Percentiles rank a stretch among this genome's conserved stretches.
Evolutionary conservation across 2,797 vertebrate species (phyloP).

Genomic region (Onychomys arenicola): DNA sequence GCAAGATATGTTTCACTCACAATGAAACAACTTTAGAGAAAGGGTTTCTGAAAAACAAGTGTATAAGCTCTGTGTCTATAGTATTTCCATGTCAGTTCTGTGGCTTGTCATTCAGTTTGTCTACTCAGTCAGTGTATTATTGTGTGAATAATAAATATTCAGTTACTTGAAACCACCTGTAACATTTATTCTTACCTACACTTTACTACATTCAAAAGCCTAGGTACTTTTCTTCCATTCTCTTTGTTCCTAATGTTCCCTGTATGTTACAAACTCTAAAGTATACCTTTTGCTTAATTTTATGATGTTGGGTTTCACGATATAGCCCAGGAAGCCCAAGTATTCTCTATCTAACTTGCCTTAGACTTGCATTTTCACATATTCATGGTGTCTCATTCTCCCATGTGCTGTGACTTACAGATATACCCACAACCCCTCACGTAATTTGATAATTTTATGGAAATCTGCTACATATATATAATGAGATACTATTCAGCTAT

Average conservation of each 20-base stretch:
- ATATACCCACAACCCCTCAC: not conserved
- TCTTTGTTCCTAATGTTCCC: not conserved
- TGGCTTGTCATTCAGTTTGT: constrained; percentile 61
- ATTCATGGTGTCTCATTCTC: not conserved
- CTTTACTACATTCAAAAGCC: constrained; percentile 20
- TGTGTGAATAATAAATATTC: too few relatives aligned
- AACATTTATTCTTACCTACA: not conserved
- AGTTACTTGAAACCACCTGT: constrained; percentile 24
- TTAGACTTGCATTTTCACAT: too few relatives aligned
- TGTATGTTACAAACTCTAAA: not conserved
- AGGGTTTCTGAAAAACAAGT: constrained; percentile 61
- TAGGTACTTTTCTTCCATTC: not conserved
- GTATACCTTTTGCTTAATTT: not conserved
- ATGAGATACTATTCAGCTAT: not conserved
- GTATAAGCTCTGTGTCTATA: constrained; percentile 20
- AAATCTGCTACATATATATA: not conserved
- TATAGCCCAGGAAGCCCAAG: not conserved
- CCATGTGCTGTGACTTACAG: not conserved
- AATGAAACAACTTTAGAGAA: constrained; percentile 59
- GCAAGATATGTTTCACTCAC: constrained; percentile 65
- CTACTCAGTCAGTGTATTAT: too few relatives aligned
- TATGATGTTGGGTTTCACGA: too few relatives aligned
- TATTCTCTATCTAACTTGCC: not conserved
- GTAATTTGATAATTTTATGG: not conserved
- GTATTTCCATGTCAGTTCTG: constrained; percentile 15